Percentiles rank a stretch among this genome's conserved stretches.
Evolutionary conservation across 1,140 invertebrate genomes (phyloP).

Genomic region (Marisa cornuarietis): DNA sequence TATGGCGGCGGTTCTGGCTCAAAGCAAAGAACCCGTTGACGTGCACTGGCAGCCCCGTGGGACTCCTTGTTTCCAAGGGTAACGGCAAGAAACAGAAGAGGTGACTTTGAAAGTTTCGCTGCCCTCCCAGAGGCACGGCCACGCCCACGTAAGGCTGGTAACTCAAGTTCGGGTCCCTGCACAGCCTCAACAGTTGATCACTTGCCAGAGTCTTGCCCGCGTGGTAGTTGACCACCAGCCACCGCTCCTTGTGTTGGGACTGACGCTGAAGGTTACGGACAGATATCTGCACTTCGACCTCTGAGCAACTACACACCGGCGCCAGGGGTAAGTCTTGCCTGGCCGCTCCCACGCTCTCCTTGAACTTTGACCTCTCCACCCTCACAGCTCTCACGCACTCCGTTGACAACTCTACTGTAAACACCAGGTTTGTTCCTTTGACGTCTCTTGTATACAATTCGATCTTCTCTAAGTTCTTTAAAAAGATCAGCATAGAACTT

Average conservation of each 20-base stretch:
- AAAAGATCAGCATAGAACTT: constrained; percentile 39
- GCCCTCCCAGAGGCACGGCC: constrained; percentile 24
- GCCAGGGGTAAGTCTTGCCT: neutral
- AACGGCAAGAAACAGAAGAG: constrained; percentile 61
- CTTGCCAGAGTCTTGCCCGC: constrained; percentile 7
- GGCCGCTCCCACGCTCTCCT: neutral
- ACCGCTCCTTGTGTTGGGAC: neutral
- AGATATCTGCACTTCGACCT: neutral
- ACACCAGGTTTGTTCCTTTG: neutral
- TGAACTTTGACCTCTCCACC: neutral
- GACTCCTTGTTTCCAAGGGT: constrained; percentile 40
- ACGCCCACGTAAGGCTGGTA: constrained; percentile 25
- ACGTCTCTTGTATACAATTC: neutral
- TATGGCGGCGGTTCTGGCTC: constrained; percentile 52
- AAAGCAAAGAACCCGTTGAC: constrained; percentile 59
- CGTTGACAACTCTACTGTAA: neutral
- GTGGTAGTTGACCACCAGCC: constrained; percentile 26
- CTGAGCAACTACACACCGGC: neutral
- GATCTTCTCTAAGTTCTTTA: constrained; percentile 34
- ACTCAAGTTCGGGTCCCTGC: neutral
- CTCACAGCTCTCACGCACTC: neutral
- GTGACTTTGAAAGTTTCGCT: constrained; percentile 28
- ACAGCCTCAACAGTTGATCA: neutral
- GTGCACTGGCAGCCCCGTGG: constrained; percentile 58
- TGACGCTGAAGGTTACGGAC: neutral